Conservation (phyloP, 92 coral and sea anemone species). For the Zoanthus sansibaricus region DNA sequence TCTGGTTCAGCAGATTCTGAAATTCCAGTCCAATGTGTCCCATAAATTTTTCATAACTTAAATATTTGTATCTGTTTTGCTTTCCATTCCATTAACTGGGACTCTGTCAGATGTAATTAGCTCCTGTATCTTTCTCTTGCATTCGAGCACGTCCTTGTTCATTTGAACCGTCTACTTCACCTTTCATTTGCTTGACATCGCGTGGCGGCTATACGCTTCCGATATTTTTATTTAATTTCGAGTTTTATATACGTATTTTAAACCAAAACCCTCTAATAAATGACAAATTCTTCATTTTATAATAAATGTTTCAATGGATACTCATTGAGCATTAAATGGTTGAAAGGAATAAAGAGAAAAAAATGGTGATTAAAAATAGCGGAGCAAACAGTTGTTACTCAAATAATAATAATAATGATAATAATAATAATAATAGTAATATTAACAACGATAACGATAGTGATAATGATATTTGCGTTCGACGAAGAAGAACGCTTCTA, state of each 20-base stretch:
- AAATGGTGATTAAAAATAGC: too few species aligned
- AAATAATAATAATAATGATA: too few species aligned
- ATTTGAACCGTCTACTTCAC: constrained; percentile 55
- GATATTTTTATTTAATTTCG: constrained; percentile 20
- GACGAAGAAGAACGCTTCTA: too few species aligned
- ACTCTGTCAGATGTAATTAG: constrained; percentile 37
- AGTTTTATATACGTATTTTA: constrained; percentile 35
- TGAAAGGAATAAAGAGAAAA: neutral
- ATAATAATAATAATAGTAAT: too few species aligned
- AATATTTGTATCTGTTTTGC: neutral
- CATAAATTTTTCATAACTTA: neutral
- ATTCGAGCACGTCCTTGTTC: constrained; percentile 61
- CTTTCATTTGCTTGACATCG: constrained; percentile 43
- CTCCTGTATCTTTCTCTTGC: constrained; percentile 61
- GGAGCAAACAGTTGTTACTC: too few species aligned
- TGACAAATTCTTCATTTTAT: too few species aligned
- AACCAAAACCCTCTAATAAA: neutral
- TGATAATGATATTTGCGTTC: too few species aligned
- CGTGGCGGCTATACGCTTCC: constrained; percentile 22
- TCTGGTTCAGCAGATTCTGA: constrained; percentile 39
- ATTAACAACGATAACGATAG: too few species aligned
- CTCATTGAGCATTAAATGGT: neutral
- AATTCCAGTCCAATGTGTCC: constrained; percentile 9
- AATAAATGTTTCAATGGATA: constrained; percentile 17
- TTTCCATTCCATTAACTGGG: constrained; percentile 31